These are phyloP conservation scores for Clarias platycephalus DNA, from an alignment of 2,797 vertebrate genomes.

Conservation along the genomic window DNA sequence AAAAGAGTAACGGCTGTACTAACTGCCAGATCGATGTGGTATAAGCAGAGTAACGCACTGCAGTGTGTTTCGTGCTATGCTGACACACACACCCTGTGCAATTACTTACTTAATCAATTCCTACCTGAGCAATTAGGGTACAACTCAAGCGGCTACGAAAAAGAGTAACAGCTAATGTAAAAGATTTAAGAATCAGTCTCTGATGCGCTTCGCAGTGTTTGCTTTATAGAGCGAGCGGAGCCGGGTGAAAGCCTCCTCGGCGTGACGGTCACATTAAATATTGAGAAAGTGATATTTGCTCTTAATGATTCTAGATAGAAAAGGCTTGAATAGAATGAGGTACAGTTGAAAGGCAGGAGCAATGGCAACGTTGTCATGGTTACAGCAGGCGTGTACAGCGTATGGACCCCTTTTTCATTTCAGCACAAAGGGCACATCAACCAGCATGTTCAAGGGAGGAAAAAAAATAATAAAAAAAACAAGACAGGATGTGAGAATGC, in stretches of 20 bases:
- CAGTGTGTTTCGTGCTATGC: background rate
- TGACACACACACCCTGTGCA: background rate
- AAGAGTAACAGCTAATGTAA: background rate
- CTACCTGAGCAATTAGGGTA: background rate
- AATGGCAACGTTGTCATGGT: conserved; percentile 19
- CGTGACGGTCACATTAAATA: background rate
- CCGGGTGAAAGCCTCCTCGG: background rate
- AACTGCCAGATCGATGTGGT: background rate
- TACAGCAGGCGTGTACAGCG: background rate
- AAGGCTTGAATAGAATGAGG: background rate
- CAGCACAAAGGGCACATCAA: background rate
- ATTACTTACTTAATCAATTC: no score
- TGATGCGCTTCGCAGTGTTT: background rate
- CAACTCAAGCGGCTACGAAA: background rate
- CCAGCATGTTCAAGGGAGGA: background rate
- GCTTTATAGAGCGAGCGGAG: background rate
- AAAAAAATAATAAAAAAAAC: background rate
- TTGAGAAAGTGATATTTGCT: background rate
- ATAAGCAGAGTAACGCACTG: background rate
- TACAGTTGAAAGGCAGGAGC: background rate
- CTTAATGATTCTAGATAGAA: background rate
- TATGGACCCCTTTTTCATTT: background rate
- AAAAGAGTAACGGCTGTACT: background rate
- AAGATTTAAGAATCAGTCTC: background rate
- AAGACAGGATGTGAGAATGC: background rate